These are phyloP conservation scores for Coboldia fuscipes DNA, from an alignment of 1,140 invertebrate species.

Conservation along the genomic window DNA sequence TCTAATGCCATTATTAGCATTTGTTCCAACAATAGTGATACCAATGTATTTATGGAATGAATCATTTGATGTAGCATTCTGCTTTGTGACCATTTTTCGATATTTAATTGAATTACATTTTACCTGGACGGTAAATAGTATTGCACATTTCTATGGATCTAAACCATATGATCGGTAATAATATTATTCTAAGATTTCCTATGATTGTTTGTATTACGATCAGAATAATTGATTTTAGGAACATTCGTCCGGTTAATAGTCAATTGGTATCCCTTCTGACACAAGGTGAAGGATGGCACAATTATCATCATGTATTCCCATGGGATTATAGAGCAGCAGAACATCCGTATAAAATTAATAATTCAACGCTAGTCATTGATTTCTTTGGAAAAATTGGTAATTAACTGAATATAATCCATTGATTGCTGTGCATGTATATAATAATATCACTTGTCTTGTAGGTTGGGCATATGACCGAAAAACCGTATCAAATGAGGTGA, in stretches of 20 bases:
- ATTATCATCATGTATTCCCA: conserved; percentile 63
- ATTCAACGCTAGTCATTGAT: conserved; percentile 58
- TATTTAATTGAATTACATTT: conserved; percentile 77
- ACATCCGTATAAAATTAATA: conserved; percentile 38
- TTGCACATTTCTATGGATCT: conserved; percentile 78
- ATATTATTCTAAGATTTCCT: conserved; percentile 4
- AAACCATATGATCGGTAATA: conserved; percentile 73
- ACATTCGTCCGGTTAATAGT: conserved; percentile 56
- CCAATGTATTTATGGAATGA: conserved; percentile 76
- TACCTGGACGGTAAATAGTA: conserved; percentile 92
- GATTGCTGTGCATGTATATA: conserved; percentile 26
- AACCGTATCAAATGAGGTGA: conserved; percentile 40
- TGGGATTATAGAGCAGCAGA: conserved; percentile 52
- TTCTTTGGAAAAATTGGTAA: conserved; percentile 39
- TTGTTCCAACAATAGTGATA: conserved; percentile 64
- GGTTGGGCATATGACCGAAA: conserved; percentile 52
- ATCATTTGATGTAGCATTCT: conserved; percentile 53
- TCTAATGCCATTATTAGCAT: conserved; percentile 63
- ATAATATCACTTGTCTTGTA: conserved; percentile 22
- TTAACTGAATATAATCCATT: conserved; percentile 7
- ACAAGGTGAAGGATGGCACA: conserved; percentile 49
- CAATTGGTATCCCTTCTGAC: conserved; percentile 42
- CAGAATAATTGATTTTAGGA: conserved; percentile 20
- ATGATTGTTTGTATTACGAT: not conserved
- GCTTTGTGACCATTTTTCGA: conserved; percentile 61